These are phyloP conservation scores for Drosophila nigromelanica DNA, from an alignment of 1,140 invertebrate species.

Conservation along the genomic window DNA sequence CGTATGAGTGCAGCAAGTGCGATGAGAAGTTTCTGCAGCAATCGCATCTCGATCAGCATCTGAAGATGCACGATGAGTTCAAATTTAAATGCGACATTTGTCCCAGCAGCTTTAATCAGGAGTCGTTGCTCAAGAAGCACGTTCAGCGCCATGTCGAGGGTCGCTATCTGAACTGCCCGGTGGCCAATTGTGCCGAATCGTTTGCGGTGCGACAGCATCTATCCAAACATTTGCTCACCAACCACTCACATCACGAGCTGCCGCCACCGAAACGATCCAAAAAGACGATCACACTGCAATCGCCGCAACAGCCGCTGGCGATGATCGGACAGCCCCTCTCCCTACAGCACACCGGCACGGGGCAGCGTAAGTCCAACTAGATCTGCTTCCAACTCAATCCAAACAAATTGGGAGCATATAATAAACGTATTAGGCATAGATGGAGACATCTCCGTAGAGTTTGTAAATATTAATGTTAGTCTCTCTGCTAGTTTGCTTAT, in stretches of 20 bases:
- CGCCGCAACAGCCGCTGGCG: slow-evolving; percentile 73
- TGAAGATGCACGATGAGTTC: slow-evolving; percentile 83
- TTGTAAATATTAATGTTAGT: no score
- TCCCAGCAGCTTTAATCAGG: slow-evolving; percentile 82
- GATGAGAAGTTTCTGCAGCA: slow-evolving; percentile 83
- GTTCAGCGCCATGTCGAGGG: slow-evolving; percentile 83
- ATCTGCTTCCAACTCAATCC: not conserved
- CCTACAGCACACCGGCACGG: slow-evolving; percentile 71
- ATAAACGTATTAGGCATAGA: no score
- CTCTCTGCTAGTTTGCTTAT: no score
- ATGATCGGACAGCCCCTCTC: slow-evolving; percentile 78
- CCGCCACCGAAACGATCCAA: slow-evolving; percentile 83
- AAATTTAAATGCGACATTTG: slow-evolving; percentile 83
- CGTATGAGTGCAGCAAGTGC: slow-evolving; percentile 80
- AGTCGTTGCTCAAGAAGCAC: slow-evolving; percentile 82
- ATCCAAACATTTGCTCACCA: slow-evolving; percentile 81
- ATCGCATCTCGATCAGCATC: slow-evolving; percentile 80
- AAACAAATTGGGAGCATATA: not conserved
- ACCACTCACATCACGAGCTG: slow-evolving; percentile 78
- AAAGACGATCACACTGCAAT: slow-evolving; percentile 70
- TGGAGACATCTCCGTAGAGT: no score
- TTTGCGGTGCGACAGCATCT: slow-evolving; percentile 83
- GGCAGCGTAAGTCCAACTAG: slow-evolving; percentile 67
- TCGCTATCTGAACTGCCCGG: slow-evolving; percentile 78
- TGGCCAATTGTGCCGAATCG: slow-evolving; percentile 79